Percentiles rank a stretch among this genome's conserved stretches.
Evolutionary conservation across 2,113 vertebrate genomes (phyloP).

Genomic region (Rhegmatorhina hoffmannsi): DNA sequence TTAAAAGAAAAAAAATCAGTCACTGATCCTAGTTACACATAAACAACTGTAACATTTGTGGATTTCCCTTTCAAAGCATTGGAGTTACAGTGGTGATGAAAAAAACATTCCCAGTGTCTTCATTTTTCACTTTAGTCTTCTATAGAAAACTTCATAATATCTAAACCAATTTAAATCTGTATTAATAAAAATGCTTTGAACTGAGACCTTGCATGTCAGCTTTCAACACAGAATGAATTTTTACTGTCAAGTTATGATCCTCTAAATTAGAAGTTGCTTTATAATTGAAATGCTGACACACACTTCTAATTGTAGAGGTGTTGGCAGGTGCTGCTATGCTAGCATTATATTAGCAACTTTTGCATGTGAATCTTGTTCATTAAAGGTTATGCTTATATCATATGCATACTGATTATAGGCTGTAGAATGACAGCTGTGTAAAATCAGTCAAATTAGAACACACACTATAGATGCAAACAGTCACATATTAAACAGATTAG

Average conservation of each 20-base stretch:
- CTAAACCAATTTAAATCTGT: slow-evolving; percentile 44
- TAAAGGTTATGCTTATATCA: slow-evolving; percentile 40
- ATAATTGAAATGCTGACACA: slow-evolving; percentile 59
- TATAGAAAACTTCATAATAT: slow-evolving; percentile 2
- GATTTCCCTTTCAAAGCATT: slow-evolving; percentile 48
- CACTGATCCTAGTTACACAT: background rate
- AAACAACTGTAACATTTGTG: background rate
- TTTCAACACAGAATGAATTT: slow-evolving; percentile 42
- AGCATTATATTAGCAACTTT: slow-evolving; percentile 38
- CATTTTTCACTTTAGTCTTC: background rate
- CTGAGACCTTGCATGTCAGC: slow-evolving; percentile 39
- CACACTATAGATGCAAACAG: background rate
- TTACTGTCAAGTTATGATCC: slow-evolving; percentile 55
- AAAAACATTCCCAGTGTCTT: background rate
- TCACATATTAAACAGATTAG: slow-evolving; percentile 31
- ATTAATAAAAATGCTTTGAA: slow-evolving; percentile 63
- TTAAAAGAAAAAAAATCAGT: background rate
- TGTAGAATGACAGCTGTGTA: slow-evolving; percentile 10
- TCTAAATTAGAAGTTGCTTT: slow-evolving; percentile 44
- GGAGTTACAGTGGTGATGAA: background rate
- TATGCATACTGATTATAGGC: background rate
- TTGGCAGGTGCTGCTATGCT: slow-evolving; percentile 31
- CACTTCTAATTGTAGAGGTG: slow-evolving; percentile 52
- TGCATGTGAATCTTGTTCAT: slow-evolving; percentile 13
- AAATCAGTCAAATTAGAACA: slow-evolving; percentile 25